A percentile compares a stretch with the other conserved stretches of the same genome.
Conservation (phyloP, 2,797 vertebrate genomes). For the Melanotaenia boesemani region DNA sequence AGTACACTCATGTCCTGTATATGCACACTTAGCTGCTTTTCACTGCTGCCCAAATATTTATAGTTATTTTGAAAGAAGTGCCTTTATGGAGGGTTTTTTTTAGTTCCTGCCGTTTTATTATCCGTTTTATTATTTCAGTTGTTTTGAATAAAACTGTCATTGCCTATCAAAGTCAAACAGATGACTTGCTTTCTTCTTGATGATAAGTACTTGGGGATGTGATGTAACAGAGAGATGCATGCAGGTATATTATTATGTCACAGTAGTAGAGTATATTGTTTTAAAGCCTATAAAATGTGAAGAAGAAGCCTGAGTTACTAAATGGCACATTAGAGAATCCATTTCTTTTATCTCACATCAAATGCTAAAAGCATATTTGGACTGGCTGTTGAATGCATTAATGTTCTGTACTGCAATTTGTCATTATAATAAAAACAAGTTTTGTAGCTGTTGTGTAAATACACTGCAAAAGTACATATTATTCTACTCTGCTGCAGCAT, state of each 20-base stretch:
- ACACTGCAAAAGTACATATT: constrained; percentile 64
- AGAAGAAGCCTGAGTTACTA: constrained; percentile 63
- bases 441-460: constrained; percentile 58
- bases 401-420: constrained; percentile 47
- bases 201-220: constrained; percentile 27
- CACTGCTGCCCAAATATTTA: constrained; percentile 67
- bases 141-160: constrained; percentile 83
- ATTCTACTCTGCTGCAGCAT: constrained; percentile 74
- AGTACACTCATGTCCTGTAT: constrained; percentile 57
- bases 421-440: constrained; percentile 52
- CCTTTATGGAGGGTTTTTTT: constrained; percentile 78
- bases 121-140: constrained; percentile 75
- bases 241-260: constrained; percentile 57
- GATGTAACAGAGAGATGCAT: constrained; percentile 49
- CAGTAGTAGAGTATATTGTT: constrained; percentile 65
- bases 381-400: constrained; percentile 26
- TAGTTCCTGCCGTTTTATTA: constrained; percentile 69
- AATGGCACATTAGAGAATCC: constrained; percentile 50
- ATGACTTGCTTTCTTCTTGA: constrained; percentile 46
- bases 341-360: constrained; percentile 38
- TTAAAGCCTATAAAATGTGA: constrained; percentile 58
- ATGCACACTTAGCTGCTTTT: constrained; percentile 70
- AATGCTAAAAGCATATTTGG: constrained; percentile 61
- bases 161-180: constrained; percentile 71
- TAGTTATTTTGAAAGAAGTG: constrained; percentile 83